Percentiles rank a stretch among this genome's conserved stretches.
Evolutionary conservation across 2,797 vertebrate genomes (phyloP).

Genomic region (Rhabdophis nuchalis): DNA sequence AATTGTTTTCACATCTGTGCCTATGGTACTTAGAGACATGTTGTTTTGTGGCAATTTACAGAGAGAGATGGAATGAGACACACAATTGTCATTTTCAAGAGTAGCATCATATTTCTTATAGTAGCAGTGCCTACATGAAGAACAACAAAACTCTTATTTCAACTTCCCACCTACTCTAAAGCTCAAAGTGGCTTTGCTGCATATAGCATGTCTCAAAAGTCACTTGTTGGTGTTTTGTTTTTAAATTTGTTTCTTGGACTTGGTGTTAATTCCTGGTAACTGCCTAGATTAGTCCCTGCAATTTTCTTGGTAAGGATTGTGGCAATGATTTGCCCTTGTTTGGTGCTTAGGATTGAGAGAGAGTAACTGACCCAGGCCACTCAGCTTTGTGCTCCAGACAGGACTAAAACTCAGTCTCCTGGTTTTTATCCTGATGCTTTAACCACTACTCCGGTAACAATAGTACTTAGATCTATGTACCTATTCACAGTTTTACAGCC

Average conservation of each 20-base stretch:
- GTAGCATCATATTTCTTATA: not conserved
- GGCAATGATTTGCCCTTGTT: not conserved
- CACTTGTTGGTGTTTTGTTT: not conserved
- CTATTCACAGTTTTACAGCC: not conserved
- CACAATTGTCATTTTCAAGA: not conserved
- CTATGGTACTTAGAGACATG: not conserved
- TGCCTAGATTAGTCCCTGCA: not conserved
- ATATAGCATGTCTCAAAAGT: conserved; percentile 9
- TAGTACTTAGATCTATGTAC: not conserved
- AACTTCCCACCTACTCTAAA: not conserved
- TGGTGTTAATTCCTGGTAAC: not conserved
- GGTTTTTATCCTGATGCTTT: not conserved
- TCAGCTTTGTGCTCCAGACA: no score
- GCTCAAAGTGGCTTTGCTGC: conserved; percentile 4
- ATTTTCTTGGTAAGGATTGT: not conserved
- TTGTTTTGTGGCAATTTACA: not conserved
- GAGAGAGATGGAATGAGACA: not conserved
- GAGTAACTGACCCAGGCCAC: not conserved
- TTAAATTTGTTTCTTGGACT: not conserved
- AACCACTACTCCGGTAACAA: not conserved
- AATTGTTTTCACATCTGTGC: not conserved
- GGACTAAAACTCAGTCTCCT: not conserved
- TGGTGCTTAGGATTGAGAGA: not conserved
- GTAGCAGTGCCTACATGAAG: not conserved
- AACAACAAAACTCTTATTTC: conserved; percentile 1